A percentile compares a stretch with the other conserved stretches of the same genome.
phyloP scores from a whole-genome alignment of 2,113 vertebrate genomes.

The Haemorhous mexicanus region DNA sequence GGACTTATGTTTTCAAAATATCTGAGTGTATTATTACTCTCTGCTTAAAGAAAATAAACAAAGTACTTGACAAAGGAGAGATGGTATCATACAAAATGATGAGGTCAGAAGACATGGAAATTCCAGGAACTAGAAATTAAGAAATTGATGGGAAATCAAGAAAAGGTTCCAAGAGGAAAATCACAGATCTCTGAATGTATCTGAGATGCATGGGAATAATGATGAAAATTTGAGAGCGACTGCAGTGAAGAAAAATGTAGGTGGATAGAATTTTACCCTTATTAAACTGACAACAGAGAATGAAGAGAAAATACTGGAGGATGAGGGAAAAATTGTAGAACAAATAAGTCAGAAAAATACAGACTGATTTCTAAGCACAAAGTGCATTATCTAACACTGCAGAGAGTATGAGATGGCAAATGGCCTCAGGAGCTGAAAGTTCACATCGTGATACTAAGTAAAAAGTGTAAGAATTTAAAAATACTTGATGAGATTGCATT shows the following conservation, averaged over 20 bases:
- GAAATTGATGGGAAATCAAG: neutral
- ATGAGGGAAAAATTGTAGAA: neutral
- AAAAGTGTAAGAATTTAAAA: neutral
- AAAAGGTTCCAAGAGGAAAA: neutral
- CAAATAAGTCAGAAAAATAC: neutral
- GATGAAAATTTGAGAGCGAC: neutral
- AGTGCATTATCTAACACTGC: neutral
- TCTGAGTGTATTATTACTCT: neutral
- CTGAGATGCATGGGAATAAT: neutral
- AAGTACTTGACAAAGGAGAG: neutral
- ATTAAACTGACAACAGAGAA: neutral
- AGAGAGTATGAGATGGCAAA: neutral
- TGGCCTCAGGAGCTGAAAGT: neutral
- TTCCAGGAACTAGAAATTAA: neutral
- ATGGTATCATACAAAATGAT: neutral
- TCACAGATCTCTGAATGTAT: neutral
- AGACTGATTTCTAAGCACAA: neutral
- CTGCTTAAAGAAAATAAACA: neutral
- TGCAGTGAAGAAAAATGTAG: neutral
- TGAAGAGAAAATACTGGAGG: neutral
- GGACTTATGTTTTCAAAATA: neutral
- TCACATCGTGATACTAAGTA: neutral
- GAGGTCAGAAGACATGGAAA: neutral
- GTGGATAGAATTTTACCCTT: neutral
- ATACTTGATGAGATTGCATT: neutral